These are phyloP conservation scores for Neodiprion fabricii DNA, from an alignment of 1,140 invertebrate species.

Conservation along the genomic window DNA sequence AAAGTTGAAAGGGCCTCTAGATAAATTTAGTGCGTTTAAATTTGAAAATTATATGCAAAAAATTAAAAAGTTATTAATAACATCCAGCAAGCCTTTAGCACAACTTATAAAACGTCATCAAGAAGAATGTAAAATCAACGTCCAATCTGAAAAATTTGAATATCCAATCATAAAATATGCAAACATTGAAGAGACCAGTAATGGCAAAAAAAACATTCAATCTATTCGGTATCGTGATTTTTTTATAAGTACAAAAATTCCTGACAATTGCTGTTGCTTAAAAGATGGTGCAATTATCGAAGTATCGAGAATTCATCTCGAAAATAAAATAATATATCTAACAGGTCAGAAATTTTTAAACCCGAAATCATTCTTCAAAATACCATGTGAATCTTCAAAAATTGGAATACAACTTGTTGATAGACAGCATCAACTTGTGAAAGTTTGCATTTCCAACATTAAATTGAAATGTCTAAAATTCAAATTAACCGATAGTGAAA, in stretches of 20 bases:
- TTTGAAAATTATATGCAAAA: conserved; percentile 24
- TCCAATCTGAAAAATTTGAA: neutral
- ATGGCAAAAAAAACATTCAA: neutral
- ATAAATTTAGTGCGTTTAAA: conserved; percentile 25
- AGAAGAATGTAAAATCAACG: conserved; percentile 14
- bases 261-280: conserved; percentile 3
- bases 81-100: conserved; percentile 23
- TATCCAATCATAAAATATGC: neutral
- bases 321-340: conserved; percentile 2
- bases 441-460: neutral
- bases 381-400: neutral
- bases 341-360: neutral
- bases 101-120: conserved; percentile 20
- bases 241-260: neutral
- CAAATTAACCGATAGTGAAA: neutral
- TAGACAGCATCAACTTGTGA: neutral
- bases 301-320: neutral
- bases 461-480: conserved; percentile 2
- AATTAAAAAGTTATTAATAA: conserved; percentile 20
- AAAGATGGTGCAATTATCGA: neutral
- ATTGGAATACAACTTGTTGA: neutral
- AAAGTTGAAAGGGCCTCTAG: conserved; percentile 14
- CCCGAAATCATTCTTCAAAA: neutral
- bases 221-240: neutral
- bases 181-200: neutral